Percentiles rank a stretch among this genome's conserved stretches.
Conservation (phyloP, 2,797 vertebrate genomes). For the Amblyraja radiata region DNA sequence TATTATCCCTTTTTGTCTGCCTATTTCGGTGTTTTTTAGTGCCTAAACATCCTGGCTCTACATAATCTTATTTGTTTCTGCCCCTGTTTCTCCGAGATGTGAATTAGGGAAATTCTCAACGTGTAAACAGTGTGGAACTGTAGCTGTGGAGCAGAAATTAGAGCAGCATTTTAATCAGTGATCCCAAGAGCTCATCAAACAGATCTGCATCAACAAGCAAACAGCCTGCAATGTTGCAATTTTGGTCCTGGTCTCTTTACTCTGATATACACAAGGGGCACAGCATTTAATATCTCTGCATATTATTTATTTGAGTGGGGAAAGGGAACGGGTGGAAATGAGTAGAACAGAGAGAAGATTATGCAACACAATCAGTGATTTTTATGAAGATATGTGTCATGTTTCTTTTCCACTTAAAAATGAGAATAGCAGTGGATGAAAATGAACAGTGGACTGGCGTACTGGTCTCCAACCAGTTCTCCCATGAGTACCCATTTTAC, state of each 20-base stretch:
- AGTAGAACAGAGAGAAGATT: background rate
- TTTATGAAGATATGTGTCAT: no score
- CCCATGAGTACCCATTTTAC: background rate
- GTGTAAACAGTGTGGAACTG: background rate
- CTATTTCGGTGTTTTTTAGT: no score
- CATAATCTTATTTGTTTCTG: background rate
- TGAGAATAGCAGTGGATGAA: background rate
- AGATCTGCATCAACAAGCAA: background rate
- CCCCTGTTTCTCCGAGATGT: background rate
- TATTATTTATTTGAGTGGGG: background rate
- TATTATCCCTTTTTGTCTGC: no score
- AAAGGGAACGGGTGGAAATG: background rate
- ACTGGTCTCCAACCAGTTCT: background rate
- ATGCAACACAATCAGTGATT: background rate
- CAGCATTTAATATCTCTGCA: background rate
- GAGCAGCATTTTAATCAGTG: background rate
- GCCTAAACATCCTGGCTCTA: no score
- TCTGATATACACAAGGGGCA: background rate
- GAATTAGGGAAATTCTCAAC: background rate
- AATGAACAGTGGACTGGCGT: background rate
- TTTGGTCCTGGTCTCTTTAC: background rate
- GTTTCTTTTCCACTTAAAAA: background rate
- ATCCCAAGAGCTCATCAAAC: background rate
- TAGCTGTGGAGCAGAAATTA: background rate
- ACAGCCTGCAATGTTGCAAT: background rate